phyloP scores from a whole-genome alignment of 2,888 invertebrate species.

The Osmoderma eremita region DNA sequence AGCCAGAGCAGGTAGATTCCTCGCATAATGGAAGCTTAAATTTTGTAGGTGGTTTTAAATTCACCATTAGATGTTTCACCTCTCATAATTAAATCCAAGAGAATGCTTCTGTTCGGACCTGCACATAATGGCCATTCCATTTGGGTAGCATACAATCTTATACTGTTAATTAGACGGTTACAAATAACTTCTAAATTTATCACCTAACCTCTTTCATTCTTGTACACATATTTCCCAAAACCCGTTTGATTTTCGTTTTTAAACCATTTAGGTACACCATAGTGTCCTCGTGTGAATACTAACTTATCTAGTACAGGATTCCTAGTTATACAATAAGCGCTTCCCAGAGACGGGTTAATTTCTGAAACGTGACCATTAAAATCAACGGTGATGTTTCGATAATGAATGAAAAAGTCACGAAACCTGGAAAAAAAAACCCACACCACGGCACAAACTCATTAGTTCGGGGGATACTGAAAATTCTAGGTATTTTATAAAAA shows the following conservation, averaged over 20 bases:
- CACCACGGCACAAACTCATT: conserved; percentile 15
- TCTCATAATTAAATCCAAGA: conserved; percentile 21
- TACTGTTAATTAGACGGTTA: conserved; percentile 25
- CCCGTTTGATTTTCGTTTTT: conserved; percentile 5
- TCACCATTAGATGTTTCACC: conserved; percentile 9
- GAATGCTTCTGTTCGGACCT: conserved; percentile 15
- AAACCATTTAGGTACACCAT: neutral
- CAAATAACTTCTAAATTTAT: conserved; percentile 15
- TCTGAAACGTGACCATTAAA: conserved; percentile 28
- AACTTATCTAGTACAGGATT: conserved; percentile 16
- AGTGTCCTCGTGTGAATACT: conserved; percentile 13
- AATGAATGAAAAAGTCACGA: conserved; percentile 31
- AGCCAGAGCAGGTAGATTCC: conserved; percentile 14
- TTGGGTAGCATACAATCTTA: conserved; percentile 13
- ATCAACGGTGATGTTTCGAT: conserved; percentile 25
- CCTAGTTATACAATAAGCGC: conserved; percentile 19
- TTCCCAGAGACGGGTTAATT: conserved; percentile 15
- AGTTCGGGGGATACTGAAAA: conserved; percentile 1
- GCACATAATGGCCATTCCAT: neutral
- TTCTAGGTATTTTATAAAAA: conserved; percentile 5
- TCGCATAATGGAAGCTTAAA: conserved; percentile 28
- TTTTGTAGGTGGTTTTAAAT: conserved; percentile 24
- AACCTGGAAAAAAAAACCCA: conserved; percentile 4
- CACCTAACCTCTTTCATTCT: conserved; percentile 13
- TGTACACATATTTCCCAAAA: conserved; percentile 9